Conservation (phyloP, 2,113 vertebrate genomes). For the Vireo altiloquus region DNA sequence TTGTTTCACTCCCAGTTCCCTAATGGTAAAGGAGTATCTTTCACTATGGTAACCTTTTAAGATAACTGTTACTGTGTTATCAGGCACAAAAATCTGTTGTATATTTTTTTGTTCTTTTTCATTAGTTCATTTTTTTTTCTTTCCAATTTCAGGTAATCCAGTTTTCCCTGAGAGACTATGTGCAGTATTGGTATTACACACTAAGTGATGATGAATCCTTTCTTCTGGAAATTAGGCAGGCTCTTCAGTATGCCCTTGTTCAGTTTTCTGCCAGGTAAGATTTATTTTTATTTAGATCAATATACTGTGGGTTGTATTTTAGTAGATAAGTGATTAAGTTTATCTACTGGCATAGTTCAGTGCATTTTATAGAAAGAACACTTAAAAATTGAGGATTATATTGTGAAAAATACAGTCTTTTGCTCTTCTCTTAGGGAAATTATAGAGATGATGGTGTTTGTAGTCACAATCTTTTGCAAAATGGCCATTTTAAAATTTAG, state of each 20-base stretch:
- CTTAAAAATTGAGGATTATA: neutral
- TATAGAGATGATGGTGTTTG: neutral
- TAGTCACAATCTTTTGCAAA: neutral
- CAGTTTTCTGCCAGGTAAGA: slow-evolving; percentile 93
- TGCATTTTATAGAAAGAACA: neutral
- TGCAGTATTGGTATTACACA: slow-evolving; percentile 99
- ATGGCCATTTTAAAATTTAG: neutral
- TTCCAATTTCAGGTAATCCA: slow-evolving; percentile 86
- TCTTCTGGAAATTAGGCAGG: slow-evolving; percentile 94
- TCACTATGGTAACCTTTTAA: neutral
- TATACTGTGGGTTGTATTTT: neutral
- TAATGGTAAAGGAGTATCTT: neutral
- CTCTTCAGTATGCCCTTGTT: slow-evolving; percentile 93
- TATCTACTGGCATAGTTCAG: neutral
- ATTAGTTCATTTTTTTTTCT: neutral
- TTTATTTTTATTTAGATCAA: neutral
- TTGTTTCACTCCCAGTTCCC: neutral
- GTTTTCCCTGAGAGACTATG: slow-evolving; percentile 97
- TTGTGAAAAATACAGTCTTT: neutral
- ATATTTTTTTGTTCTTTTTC: neutral
- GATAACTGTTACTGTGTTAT: neutral
- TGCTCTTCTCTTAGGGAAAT: neutral
- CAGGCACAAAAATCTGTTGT: neutral
- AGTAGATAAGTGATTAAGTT: neutral
- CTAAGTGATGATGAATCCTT: slow-evolving; percentile 97